Evolutionary conservation across 2,797 vertebrate species (phyloP).

Genomic region (Toxotes lorentzi): DNA sequence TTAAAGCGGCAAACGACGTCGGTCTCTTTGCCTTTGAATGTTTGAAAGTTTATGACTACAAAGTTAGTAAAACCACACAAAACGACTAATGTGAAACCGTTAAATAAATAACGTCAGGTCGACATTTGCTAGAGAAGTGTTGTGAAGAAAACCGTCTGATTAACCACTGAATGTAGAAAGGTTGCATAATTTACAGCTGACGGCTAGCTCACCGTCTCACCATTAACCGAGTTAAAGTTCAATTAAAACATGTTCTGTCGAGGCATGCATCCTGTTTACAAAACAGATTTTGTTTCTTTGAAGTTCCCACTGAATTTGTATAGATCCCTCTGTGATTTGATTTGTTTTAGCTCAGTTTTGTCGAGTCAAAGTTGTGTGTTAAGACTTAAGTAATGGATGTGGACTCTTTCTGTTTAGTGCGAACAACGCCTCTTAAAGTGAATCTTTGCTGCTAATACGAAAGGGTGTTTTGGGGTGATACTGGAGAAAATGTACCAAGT

Average conservation of each 20-base stretch:
- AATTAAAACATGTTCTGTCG: not conserved
- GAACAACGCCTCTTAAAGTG: not conserved
- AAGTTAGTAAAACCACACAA: not conserved
- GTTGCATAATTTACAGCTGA: not conserved
- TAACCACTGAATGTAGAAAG: not conserved
- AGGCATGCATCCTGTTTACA: not conserved
- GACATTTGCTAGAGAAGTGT: too few relatives aligned
- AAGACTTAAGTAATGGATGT: not conserved
- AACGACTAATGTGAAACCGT: rapidly evolving
- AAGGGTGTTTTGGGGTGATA: not conserved
- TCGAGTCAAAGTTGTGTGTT: too few relatives aligned
- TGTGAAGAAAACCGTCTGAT: rapidly evolving
- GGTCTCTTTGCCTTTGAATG: too few relatives aligned
- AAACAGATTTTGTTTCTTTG: not conserved
- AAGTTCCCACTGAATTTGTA: not conserved
- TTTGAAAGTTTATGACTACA: not conserved
- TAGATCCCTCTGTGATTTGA: rapidly evolving
- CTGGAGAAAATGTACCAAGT: not conserved
- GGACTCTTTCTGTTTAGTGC: too few relatives aligned
- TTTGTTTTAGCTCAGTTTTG: not conserved
- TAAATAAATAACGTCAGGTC: too few relatives aligned
- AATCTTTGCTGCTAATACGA: not conserved
- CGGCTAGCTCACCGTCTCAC: not conserved
- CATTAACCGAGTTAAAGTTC: not conserved
- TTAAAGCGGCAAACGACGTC: not conserved